phyloP scores from a whole-genome alignment of 2,888 invertebrate species.

The Blera fallax region DNA sequence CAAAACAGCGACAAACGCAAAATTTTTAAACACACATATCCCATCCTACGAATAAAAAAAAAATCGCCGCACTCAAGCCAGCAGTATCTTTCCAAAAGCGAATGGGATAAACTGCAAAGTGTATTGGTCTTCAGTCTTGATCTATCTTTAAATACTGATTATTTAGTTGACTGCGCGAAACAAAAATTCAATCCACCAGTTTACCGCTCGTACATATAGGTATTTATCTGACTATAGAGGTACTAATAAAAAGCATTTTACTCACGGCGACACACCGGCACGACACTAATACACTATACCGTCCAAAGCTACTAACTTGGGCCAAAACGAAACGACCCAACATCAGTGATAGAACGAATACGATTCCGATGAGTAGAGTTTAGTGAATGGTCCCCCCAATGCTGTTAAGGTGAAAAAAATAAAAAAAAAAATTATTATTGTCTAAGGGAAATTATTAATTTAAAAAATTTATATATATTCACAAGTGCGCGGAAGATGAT shows the following conservation, averaged over 20 bases:
- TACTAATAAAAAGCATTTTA: slow-evolving; percentile 59
- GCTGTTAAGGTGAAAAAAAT: slow-evolving; percentile 45
- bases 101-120: slow-evolving; percentile 50
- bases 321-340: slow-evolving; percentile 52
- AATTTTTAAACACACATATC: slow-evolving; percentile 12
- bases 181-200: slow-evolving; percentile 28
- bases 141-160: slow-evolving; percentile 72
- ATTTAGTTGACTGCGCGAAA: slow-evolving; percentile 70
- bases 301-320: slow-evolving; percentile 63
- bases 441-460: slow-evolving; percentile 37
- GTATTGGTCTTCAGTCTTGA: slow-evolving; percentile 56
- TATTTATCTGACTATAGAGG: slow-evolving; percentile 35
- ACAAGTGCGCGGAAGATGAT: slow-evolving; percentile 52
- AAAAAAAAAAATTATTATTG: slow-evolving; percentile 30
- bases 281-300: slow-evolving; percentile 54
- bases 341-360: slow-evolving; percentile 74
- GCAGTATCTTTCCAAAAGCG: slow-evolving; percentile 59
- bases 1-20: slow-evolving; percentile 22
- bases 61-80: slow-evolving; percentile 10
- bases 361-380: slow-evolving; percentile 73
- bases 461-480: not conserved
- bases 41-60: slow-evolving; percentile 19
- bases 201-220: slow-evolving; percentile 35
- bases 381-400: slow-evolving; percentile 53
- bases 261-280: slow-evolving; percentile 64